phyloP scores from a whole-genome alignment of 2,113 vertebrate species.

The Typhlomys cinereus region DNA sequence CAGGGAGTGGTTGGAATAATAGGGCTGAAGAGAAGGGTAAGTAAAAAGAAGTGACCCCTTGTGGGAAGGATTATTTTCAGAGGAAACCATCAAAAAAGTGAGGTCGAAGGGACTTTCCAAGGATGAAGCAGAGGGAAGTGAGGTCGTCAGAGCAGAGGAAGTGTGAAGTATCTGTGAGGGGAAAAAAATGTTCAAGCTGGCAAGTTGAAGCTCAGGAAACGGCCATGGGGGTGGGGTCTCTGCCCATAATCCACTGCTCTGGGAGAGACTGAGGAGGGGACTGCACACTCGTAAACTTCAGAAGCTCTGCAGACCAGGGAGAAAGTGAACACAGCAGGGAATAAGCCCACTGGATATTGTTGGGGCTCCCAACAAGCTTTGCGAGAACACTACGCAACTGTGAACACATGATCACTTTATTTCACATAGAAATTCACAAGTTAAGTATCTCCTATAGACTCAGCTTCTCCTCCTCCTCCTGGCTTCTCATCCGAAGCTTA shows the following conservation, averaged over 20 bases:
- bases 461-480: background rate
- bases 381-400: background rate
- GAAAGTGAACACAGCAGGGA: background rate
- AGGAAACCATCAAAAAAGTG: constrained; percentile 53
- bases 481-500: background rate
- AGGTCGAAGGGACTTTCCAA: constrained; percentile 55
- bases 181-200: background rate
- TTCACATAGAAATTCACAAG: background rate
- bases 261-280: background rate
- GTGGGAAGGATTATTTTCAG: constrained; percentile 19
- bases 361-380: background rate
- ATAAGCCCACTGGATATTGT: background rate
- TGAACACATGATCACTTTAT: background rate
- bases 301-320: background rate
- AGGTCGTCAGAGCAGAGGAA: background rate
- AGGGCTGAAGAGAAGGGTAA: background rate
- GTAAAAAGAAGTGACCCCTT: background rate
- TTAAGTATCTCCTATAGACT: background rate
- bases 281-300: too few species aligned
- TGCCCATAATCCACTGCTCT: background rate
- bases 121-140: background rate
- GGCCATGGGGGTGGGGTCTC: background rate
- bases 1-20: background rate
- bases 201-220: background rate
- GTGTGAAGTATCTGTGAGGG: background rate